Percentiles rank a stretch among this genome's conserved stretches.
Evolutionary conservation across 1,140 invertebrate genomes (phyloP).

Genomic region (Tetramorium alpestre): DNA sequence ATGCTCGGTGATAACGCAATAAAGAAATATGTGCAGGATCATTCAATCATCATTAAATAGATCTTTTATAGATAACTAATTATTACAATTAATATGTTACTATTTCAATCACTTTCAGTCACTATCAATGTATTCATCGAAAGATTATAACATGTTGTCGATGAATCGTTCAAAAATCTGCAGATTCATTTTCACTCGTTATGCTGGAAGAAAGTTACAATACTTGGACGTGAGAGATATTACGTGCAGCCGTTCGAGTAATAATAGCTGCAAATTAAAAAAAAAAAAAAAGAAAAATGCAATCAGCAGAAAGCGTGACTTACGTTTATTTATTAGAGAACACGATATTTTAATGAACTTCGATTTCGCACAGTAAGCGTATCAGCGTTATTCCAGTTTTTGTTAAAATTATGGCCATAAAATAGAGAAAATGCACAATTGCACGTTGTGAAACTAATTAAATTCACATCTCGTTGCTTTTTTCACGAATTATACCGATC

Average conservation of each 20-base stretch:
- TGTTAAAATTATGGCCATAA: background rate
- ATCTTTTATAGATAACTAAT: background rate
- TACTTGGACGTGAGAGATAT: background rate
- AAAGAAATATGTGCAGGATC: background rate
- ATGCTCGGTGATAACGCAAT: background rate
- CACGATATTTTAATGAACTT: conserved; percentile 17
- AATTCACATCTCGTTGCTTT: background rate
- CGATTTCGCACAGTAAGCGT: conserved; percentile 7
- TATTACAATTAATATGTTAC: background rate
- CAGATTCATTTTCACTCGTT: background rate
- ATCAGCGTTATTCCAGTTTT: background rate
- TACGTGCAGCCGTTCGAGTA: background rate
- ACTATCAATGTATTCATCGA: background rate
- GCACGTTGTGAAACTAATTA: background rate
- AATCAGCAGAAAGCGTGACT: conserved; percentile 21
- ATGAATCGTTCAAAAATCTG: background rate
- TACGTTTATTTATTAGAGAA: conserved; percentile 2
- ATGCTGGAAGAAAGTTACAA: background rate
- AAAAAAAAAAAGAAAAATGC: background rate
- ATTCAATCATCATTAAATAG: background rate
- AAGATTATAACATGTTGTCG: background rate
- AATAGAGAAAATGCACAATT: background rate
- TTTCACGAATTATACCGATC: background rate
- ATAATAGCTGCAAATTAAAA: background rate
- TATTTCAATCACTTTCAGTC: background rate